These are phyloP conservation scores for Volucella inflata DNA, from an alignment of 2,888 invertebrate genomes.

Conservation along the genomic window DNA sequence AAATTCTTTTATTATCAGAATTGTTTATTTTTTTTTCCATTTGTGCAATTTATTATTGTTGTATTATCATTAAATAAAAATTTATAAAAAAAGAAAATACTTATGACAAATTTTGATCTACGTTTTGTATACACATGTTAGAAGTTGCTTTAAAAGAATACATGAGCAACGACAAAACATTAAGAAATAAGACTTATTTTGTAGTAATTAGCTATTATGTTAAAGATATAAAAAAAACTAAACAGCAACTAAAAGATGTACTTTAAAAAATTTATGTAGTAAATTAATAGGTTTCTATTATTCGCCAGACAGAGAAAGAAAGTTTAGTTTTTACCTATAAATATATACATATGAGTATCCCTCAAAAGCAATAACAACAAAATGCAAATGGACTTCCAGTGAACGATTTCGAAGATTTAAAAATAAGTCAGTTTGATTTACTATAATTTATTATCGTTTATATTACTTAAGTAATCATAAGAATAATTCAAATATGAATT, in stretches of 20 bases:
- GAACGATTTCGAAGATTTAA: slow-evolving; percentile 71
- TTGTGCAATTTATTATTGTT: slow-evolving; percentile 68
- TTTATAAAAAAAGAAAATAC: slow-evolving; percentile 3
- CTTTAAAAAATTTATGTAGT: slow-evolving; percentile 59
- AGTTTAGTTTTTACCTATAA: slow-evolving; percentile 11
- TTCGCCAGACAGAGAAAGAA: slow-evolving; percentile 13
- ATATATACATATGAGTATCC: slow-evolving; percentile 10
- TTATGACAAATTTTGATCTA: slow-evolving; percentile 27
- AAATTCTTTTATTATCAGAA: slow-evolving; percentile 37
- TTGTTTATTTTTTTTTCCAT: slow-evolving; percentile 24
- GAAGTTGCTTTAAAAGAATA: slow-evolving; percentile 35
- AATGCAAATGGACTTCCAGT: slow-evolving; percentile 82
- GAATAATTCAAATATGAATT: slow-evolving; percentile 14
- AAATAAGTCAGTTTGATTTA: slow-evolving; percentile 79
- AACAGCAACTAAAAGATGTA: slow-evolving; percentile 27
- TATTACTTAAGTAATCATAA: slow-evolving; percentile 17
- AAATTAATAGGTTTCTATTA: slow-evolving; percentile 43
- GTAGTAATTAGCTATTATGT: slow-evolving; percentile 35
- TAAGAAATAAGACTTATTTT: slow-evolving; percentile 71
- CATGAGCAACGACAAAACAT: slow-evolving; percentile 44
- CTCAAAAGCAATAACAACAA: slow-evolving; percentile 75
- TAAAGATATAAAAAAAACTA: neutral
- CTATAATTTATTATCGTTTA: slow-evolving; percentile 46
- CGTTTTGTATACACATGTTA: slow-evolving; percentile 46
- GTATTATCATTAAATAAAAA: slow-evolving; percentile 36